Evolutionary conservation across 2,113 vertebrate genomes (phyloP).

Genomic region (Labrus mixtus): DNA sequence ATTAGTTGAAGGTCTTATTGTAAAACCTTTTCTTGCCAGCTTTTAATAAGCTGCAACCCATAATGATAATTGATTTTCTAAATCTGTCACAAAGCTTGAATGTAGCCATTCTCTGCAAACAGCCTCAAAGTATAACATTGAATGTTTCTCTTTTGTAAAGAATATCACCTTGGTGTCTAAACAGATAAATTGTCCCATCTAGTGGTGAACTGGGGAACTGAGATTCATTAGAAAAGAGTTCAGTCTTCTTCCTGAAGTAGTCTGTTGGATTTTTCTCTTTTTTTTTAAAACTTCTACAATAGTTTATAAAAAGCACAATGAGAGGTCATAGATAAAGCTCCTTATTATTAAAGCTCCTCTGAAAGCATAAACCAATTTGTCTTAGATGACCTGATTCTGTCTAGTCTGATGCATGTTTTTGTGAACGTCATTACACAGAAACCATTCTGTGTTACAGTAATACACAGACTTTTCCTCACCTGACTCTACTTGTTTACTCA

Average conservation of each 20-base stretch:
- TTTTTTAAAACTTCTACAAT: not conserved
- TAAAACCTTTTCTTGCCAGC: constrained; percentile 7
- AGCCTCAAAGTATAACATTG: not conserved
- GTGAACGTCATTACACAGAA: not conserved
- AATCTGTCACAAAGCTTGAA: constrained; percentile 20
- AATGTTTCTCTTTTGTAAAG: not conserved
- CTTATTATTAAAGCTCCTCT: not conserved
- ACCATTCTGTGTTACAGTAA: not conserved
- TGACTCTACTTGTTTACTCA: constrained; percentile 14
- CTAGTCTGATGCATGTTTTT: not conserved
- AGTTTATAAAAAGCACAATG: not conserved
- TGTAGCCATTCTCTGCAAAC: constrained; percentile 1
- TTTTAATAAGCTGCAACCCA: constrained; percentile 12
- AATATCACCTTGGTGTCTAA: constrained; percentile 17
- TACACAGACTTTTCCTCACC: not conserved
- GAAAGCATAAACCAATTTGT: not conserved
- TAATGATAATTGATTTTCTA: constrained; percentile 6
- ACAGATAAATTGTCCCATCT: constrained; percentile 76
- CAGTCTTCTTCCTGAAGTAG: not conserved
- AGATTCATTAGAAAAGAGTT: constrained; percentile 31
- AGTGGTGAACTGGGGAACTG: constrained; percentile 66
- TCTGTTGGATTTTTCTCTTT: not conserved
- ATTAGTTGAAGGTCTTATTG: not conserved
- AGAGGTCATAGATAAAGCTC: not conserved
- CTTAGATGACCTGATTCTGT: not conserved